phyloP scores from a whole-genome alignment of 2,888 invertebrate genomes.

The Pristionchus fissidentatus region DNA sequence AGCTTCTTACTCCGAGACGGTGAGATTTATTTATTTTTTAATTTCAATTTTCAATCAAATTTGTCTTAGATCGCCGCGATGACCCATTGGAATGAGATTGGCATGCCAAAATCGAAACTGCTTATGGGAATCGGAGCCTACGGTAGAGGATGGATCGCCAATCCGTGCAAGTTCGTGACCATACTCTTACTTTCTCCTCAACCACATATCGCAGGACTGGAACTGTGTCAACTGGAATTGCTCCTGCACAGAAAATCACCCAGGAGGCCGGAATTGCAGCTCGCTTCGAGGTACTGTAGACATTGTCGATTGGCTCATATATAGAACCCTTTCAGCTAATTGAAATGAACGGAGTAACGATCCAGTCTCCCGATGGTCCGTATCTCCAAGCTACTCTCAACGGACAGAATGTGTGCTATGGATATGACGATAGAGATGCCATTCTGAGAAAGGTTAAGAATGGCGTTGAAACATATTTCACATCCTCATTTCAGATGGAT shows the following conservation, averaged over 20 bases:
- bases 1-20: slow-evolving; percentile 11
- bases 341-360: background rate
- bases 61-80: slow-evolving; percentile 80
- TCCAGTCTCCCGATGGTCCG: slow-evolving; percentile 5
- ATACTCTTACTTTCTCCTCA: background rate
- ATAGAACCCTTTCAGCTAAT: background rate
- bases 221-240: background rate
- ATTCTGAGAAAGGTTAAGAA: background rate
- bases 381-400: slow-evolving; percentile 3
- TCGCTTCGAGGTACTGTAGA: slow-evolving; percentile 84
- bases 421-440: background rate
- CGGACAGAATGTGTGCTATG: slow-evolving; percentile 16
- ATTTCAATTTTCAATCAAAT: background rate
- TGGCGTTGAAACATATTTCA: background rate
- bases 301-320: background rate
- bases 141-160: slow-evolving; percentile 60
- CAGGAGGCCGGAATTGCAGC: slow-evolving; percentile 93
- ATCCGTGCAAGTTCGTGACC: background rate
- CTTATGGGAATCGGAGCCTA: slow-evolving; percentile 60
- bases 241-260: slow-evolving; percentile 80
- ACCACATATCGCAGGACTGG: background rate
- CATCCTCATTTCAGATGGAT: background rate
- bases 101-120: slow-evolving; percentile 58
- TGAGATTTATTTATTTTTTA: background rate
- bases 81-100: slow-evolving; percentile 81